Conservation (phyloP, 2,113 vertebrate species). For the Garra rufa region DNA sequence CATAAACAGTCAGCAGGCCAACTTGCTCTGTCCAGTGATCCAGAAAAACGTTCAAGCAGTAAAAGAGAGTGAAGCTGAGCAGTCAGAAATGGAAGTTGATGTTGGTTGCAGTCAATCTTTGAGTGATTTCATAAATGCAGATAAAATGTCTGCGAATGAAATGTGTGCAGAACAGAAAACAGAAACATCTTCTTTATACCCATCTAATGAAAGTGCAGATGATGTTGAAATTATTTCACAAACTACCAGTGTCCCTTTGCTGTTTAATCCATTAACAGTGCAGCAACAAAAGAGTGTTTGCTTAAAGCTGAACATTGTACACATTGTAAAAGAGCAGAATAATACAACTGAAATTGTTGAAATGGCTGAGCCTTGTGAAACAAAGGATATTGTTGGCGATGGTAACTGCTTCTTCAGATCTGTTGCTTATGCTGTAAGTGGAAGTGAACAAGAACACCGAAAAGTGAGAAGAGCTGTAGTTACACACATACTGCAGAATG, state of each 20-base stretch:
- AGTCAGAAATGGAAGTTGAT: background rate
- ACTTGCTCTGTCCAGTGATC: background rate
- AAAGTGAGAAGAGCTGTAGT: background rate
- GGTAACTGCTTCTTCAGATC: background rate
- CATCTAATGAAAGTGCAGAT: background rate
- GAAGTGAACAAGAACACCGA: background rate
- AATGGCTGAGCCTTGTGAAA: conserved; percentile 2
- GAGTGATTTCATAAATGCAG: too few relatives aligned
- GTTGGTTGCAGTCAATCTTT: too few relatives aligned
- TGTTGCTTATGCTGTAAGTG: background rate
- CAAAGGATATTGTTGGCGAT: background rate
- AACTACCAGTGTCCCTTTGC: background rate
- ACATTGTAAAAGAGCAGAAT: background rate
- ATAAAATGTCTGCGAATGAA: too few relatives aligned
- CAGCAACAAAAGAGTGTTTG: conserved; percentile 18
- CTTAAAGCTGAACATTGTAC: background rate
- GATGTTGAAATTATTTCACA: conserved; percentile 14
- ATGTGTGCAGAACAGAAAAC: background rate
- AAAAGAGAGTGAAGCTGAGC: background rate
- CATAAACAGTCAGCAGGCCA: too few relatives aligned
- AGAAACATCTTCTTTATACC: too few relatives aligned
- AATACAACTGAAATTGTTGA: background rate
- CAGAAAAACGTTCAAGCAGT: background rate
- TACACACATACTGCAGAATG: background rate
- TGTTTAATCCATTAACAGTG: background rate